Conservation (phyloP, 2,113 vertebrate species). For the Panurus biarmicus region DNA sequence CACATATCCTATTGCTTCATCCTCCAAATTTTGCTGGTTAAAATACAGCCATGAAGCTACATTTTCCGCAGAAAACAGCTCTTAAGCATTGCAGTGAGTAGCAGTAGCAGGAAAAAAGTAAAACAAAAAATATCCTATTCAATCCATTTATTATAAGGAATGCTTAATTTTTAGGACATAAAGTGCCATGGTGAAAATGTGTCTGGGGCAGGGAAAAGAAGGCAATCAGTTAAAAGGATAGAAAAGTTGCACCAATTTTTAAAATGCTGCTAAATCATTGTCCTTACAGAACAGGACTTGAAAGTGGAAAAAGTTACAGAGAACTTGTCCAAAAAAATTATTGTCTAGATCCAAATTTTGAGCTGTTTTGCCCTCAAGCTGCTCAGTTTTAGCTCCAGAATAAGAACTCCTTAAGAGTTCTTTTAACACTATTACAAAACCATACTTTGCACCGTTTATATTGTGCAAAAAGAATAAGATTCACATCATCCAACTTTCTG, state of each 20-base stretch:
- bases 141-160: not conserved
- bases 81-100: not conserved
- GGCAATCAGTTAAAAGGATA: not conserved
- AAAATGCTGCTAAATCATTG: not conserved
- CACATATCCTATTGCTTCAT: not conserved
- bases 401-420: not conserved
- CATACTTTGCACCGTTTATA: not conserved
- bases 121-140: not conserved
- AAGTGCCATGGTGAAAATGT: not conserved
- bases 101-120: not conserved
- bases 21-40: not conserved
- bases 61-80: not conserved
- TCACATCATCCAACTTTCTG: not conserved
- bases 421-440: not conserved
- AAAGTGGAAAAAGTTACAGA: not conserved
- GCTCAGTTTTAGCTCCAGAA: not conserved
- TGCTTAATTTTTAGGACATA: not conserved
- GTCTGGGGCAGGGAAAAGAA: not conserved
- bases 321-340: not conserved
- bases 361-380: slow-evolving; percentile 2
- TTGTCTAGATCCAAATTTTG: not conserved
- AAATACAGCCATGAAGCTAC: not conserved
- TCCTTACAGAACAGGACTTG: not conserved
- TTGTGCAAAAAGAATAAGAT: not conserved
- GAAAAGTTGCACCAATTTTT: not conserved